phyloP scores from a whole-genome alignment of 35 echinoderm and acorn worm genomes.

The Ptychodera flava region DNA sequence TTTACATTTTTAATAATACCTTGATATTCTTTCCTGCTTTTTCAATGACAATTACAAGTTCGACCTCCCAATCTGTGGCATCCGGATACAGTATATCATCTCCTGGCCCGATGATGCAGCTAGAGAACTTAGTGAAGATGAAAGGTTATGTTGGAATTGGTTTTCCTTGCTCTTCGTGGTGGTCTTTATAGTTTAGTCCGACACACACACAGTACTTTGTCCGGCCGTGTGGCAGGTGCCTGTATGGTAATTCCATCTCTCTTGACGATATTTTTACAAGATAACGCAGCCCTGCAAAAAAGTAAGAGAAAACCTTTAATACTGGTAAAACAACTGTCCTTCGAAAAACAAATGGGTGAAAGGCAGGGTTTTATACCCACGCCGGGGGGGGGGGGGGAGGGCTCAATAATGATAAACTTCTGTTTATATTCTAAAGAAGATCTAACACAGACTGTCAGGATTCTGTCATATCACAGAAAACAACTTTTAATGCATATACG shows the following conservation, averaged over 20 bases:
- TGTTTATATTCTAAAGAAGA: no score
- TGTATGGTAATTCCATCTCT: conserved; percentile 37
- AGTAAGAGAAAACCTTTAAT: no score
- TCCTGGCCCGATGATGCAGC: conserved; percentile 69
- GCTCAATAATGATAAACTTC: no score
- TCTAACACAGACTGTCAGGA: no score
- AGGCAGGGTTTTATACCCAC: no score
- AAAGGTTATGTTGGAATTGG: conserved; percentile 80
- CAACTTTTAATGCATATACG: no score
- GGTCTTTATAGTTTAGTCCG: conserved; percentile 89
- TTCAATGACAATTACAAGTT: conserved; percentile 76
- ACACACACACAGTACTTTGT: conserved; percentile 86
- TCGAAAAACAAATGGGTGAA: no score
- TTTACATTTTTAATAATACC: no score
- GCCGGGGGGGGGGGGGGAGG: no score
- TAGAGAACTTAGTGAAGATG: conserved; percentile 94
- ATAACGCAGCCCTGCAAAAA: conserved; percentile 20
- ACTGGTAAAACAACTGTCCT: no score
- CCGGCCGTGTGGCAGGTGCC: conserved; percentile 68
- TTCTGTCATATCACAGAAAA: no score
- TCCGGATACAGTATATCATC: conserved; percentile 90
- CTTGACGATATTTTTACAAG: conserved; percentile 47
- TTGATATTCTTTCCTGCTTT: conserved; percentile 93
- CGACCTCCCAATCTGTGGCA: conserved; percentile 93
- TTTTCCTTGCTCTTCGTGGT: conserved; percentile 74